Base-by-base conservation (phyloP, 2,113 vertebrate species). In the Gorsachius goisagi region DNA sequence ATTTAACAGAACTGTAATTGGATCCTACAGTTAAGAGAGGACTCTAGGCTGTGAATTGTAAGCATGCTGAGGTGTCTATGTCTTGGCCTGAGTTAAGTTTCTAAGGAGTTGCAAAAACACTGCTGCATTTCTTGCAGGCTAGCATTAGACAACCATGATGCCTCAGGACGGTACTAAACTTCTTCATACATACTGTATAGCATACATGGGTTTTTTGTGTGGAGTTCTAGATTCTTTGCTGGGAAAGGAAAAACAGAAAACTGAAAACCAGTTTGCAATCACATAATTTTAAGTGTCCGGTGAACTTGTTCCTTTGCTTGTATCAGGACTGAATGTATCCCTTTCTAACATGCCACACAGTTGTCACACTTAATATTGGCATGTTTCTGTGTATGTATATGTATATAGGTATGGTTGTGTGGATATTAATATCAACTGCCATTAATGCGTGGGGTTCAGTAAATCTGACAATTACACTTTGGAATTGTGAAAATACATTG, bases 201-300 rank as follows among this genome's bases (percentile, higher is more conserved):
- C 23, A 30, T 58, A 41, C 0, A 0, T 2, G 5, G 53, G 21
- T 72, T 15, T 82, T 45, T 67, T 20, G 11, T 33, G 8, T 63
- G 41, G 27, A 21, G 9, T 45, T 86, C 35, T 73, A 58, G 26
- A 16, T 56, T 49, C 19, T 26, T 63, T 78, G 7, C 7, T 26
- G 44, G 37, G 72, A 68, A 73, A 44, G 33, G 35, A 26, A 62
- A 71, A 82, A 11, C 15, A 23, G 41, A 39, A 59, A 60, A 37
- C 58, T 60, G 28, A 76, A 77, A 50, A 82, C 0, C 15, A 35
- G 4, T 30, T 87, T 83, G 15, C 49, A 49, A 5, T 74, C 9
- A 12, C 4, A 0, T 77, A 17, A 41, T 78, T 67, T 56, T 58
- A 50, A 63, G 7, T 37, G 17, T 64, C 22, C 7, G 3, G 15